Conservation (phyloP, 1,140 invertebrate species). For the Penaeus japonicus region DNA sequence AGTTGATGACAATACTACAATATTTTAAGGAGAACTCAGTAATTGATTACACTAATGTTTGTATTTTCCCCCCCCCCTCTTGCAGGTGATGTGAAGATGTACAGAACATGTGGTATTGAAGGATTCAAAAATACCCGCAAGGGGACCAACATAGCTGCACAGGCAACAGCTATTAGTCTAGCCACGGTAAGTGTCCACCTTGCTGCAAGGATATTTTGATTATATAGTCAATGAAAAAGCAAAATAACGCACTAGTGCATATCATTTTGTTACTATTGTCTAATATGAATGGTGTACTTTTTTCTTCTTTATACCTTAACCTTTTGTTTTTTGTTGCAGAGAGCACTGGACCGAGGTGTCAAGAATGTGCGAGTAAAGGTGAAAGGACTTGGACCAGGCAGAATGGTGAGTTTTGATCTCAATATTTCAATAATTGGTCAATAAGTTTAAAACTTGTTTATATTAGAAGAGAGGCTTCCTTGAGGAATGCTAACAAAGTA, state of each 20-base stretch:
- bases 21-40: constrained; percentile 29
- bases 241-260: not conserved
- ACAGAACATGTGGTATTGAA: constrained; percentile 83
- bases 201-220: not conserved
- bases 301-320: not conserved
- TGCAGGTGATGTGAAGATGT: constrained; percentile 69
- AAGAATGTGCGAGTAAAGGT: constrained; percentile 79
- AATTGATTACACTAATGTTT: constrained; percentile 25
- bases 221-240: too few species aligned
- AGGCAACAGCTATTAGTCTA: constrained; percentile 85
- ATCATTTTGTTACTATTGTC: not conserved
- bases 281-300: not conserved
- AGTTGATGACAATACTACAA: too few species aligned
- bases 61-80: constrained; percentile 49
- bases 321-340: constrained; percentile 70
- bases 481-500: too few species aligned
- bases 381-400: constrained; percentile 83
- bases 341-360: constrained; percentile 75
- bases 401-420: constrained; percentile 74
- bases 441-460: too few species aligned
- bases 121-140: constrained; percentile 95
- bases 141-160: constrained; percentile 94
- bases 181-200: constrained; percentile 70
- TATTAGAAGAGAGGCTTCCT: too few species aligned
- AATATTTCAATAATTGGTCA: not conserved